phyloP scores from a whole-genome alignment of 2,888 invertebrate genomes.

The Acronicta psi region DNA sequence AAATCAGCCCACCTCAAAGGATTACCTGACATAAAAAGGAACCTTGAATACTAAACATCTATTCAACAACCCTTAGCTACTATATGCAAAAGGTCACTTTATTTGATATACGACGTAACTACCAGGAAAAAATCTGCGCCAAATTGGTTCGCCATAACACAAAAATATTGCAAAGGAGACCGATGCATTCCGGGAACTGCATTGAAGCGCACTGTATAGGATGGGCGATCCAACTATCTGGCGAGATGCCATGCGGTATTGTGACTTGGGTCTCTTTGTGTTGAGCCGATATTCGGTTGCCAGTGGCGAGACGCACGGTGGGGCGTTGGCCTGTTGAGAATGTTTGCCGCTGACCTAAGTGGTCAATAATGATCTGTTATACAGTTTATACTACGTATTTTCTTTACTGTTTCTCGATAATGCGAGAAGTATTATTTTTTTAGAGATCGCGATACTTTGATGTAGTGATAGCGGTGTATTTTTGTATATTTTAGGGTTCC shows the following conservation, averaged over 20 bases:
- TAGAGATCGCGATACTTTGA: constrained; percentile 57
- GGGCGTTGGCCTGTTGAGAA: constrained; percentile 87
- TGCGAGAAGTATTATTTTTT: constrained; percentile 60
- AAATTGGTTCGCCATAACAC: constrained; percentile 76
- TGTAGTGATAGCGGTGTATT: constrained; percentile 55
- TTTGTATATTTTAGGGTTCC: constrained; percentile 27
- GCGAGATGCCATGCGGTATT: constrained; percentile 61
- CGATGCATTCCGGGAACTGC: constrained; percentile 87
- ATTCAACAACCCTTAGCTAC: constrained; percentile 42
- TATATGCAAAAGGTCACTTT: constrained; percentile 39
- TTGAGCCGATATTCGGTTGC: constrained; percentile 68
- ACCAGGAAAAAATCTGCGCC: constrained; percentile 73
- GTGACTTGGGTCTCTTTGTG: constrained; percentile 59
- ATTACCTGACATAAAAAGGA: constrained; percentile 39
- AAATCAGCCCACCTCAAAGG: constrained; percentile 30
- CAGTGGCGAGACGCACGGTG: constrained; percentile 67
- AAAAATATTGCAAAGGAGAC: constrained; percentile 84
- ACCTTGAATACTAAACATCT: constrained; percentile 33
- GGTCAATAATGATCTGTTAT: constrained; percentile 87
- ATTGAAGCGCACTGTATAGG: constrained; percentile 80
- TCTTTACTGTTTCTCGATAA: constrained; percentile 73
- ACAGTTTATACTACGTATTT: constrained; percentile 77
- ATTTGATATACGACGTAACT: constrained; percentile 53
- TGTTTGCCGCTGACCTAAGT: constrained; percentile 87
- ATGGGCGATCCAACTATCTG: constrained; percentile 69